Evolutionary conservation across 64 coral and sea anemone species (phyloP), one percentile per base, ranked within the genome.

Genomic region (Acropora yongei): DNA sequence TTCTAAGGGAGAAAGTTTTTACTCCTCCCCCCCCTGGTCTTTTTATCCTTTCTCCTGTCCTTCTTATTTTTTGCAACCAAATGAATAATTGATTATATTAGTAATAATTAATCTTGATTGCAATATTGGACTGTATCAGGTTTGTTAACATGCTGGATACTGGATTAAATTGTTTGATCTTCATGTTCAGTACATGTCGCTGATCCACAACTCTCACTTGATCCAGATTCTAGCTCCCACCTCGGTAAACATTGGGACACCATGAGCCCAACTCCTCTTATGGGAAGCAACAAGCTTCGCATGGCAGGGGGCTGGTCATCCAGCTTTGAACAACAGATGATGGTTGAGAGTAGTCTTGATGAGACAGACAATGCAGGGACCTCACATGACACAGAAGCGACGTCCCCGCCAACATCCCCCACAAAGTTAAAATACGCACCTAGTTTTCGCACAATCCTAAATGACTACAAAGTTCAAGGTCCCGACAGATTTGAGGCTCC

Each of bases 291-390:
- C 78, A 99, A 90, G 72, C 91, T 99, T 2, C 94, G 94, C 30
- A 87, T 95, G 51, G 83, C 57, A 46, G 84, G 58, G 18, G 97
- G 97, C 11, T 99, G 97, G 97, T 99, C 97, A 5, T 99, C 97
- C 8, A 65, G 88, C 6, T 99, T 99, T 96, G 83, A 93, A 77
- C 69, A 88, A 47, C 82, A 91, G 68, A 75, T 50, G 0, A 50
- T 12, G 20, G 65, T 30, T 83, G 84, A 7, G 41, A 6, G 4
- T 4, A 47, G 20, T 30, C 13, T 39, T 67, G 44, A 93, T 41
- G 81, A 76, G 80, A 20, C 55, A 80, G 71, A 63, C 5, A 40
- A 71, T 20, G 42, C 78, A n/a, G 39, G 16, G 2, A 57, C 45
- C 6, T 78, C 71, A 4, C 72, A 63, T 3, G 16, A 45, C 19